These are phyloP conservation scores for Tragulus kanchil DNA, from an alignment of 2,113 vertebrate species.

Conservation along the genomic window DNA sequence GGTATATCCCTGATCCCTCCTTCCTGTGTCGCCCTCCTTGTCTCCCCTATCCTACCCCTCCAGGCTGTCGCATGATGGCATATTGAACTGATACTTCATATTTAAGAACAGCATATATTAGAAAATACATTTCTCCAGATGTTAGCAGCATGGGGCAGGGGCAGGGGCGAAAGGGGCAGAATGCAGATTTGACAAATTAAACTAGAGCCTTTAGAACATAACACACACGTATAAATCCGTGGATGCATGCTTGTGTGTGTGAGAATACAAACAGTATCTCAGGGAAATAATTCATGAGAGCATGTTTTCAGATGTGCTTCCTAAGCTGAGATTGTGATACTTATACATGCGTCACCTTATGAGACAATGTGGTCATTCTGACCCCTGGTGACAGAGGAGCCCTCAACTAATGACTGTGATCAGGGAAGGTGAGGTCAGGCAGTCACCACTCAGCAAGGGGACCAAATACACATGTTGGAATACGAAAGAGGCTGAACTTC, in stretches of 20 bases:
- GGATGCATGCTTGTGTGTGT: neutral
- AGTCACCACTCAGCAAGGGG: fast-evolving
- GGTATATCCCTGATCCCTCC: too few species aligned
- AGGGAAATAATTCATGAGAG: neutral
- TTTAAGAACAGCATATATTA: neutral
- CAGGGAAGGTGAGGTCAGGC: neutral
- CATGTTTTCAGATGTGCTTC: neutral
- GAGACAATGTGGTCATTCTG: neutral
- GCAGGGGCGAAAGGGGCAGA: too few species aligned
- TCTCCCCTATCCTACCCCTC: too few species aligned
- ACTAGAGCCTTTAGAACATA: neutral
- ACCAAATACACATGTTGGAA: fast-evolving
- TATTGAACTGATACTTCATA: neutral
- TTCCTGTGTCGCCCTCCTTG: too few species aligned
- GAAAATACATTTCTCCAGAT: neutral
- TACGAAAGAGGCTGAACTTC: neutral
- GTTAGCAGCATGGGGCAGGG: neutral
- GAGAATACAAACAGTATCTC: neutral
- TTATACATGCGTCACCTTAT: neutral
- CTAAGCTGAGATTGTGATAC: neutral
- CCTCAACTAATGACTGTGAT: neutral
- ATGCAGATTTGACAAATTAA: neutral
- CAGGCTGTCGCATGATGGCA: too few species aligned
- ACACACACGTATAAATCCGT: neutral
- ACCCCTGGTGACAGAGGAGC: fast-evolving